Conservation (phyloP, 1,140 invertebrate species). For the Planococcus citri region DNA sequence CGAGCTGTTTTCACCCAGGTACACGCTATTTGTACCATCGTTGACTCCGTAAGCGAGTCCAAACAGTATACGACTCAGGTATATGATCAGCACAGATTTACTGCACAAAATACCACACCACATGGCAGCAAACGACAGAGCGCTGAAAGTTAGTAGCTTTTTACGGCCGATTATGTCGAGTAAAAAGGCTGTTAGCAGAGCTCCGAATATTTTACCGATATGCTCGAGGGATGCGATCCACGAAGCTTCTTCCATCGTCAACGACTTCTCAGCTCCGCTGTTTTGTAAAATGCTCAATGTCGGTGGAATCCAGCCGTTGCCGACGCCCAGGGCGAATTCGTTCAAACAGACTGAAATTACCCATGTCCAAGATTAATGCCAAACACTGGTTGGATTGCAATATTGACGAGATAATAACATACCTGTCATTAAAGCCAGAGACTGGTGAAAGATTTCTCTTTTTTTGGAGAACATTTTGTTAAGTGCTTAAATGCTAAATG, state of each 20-base stretch:
- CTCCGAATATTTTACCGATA: neutral
- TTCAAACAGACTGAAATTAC: neutral
- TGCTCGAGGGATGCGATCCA: neutral
- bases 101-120: neutral
- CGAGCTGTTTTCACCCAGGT: slow-evolving; percentile 62
- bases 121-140: neutral
- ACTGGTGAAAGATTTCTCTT: neutral
- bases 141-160: neutral
- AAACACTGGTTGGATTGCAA: too few relatives aligned
- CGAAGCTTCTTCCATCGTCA: slow-evolving; percentile 24
- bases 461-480: neutral
- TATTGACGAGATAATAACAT: neutral
- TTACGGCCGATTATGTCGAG: neutral
- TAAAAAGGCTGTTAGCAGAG: neutral
- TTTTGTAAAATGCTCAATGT: neutral
- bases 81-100: neutral
- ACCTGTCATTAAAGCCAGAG: neutral
- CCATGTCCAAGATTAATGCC: neutral
- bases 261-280: neutral
- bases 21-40: slow-evolving; percentile 65
- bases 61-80: neutral
- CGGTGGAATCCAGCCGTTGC: neutral
- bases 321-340: neutral
- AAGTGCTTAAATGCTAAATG: too few relatives aligned
- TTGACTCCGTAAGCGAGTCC: slow-evolving; percentile 60